Conservation (phyloP, 2,888 invertebrate species). For the Melinaea marsaeus region DNA sequence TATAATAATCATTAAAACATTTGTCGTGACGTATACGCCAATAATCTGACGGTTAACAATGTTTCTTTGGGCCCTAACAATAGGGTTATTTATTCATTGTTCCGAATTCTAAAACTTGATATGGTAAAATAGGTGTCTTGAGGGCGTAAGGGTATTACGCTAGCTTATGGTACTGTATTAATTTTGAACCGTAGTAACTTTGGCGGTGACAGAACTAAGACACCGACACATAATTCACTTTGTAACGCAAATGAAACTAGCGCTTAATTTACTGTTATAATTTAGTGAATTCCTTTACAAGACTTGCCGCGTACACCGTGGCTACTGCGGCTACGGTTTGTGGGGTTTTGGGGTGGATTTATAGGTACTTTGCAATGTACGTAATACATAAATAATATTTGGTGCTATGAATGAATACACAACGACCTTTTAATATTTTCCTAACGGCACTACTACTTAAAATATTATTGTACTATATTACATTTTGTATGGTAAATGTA, state of each 20-base stretch:
- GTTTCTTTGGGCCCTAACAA: slow-evolving; percentile 30
- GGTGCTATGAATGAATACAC: slow-evolving; percentile 4
- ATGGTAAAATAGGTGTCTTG: slow-evolving; percentile 65
- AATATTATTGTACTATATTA: not conserved
- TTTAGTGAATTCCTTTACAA: slow-evolving; percentile 73
- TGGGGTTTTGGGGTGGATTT: slow-evolving; percentile 36
- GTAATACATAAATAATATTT: slow-evolving; percentile 26
- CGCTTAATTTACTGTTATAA: slow-evolving; percentile 77
- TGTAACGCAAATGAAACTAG: slow-evolving; percentile 76
- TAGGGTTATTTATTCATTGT: slow-evolving; percentile 41
- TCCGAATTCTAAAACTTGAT: slow-evolving; percentile 62
- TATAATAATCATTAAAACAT: slow-evolving; percentile 61
- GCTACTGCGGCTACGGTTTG: slow-evolving; percentile 37
- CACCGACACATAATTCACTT: slow-evolving; percentile 76
- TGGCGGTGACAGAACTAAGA: slow-evolving; percentile 77
- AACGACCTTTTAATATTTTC: not conserved
- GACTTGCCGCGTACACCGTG: slow-evolving; percentile 45
- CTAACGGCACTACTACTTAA: not conserved
- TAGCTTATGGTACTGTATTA: slow-evolving; percentile 77
- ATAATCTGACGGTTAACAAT: slow-evolving; percentile 24
- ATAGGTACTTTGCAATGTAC: slow-evolving; percentile 34
- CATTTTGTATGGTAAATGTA: slow-evolving; percentile 12
- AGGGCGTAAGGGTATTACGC: slow-evolving; percentile 65
- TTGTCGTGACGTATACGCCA: slow-evolving; percentile 45
- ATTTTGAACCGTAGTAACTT: slow-evolving; percentile 78